Base-by-base conservation (phyloP, 2,888 invertebrate genomes). In the Therioaphis trifolii region DNA sequence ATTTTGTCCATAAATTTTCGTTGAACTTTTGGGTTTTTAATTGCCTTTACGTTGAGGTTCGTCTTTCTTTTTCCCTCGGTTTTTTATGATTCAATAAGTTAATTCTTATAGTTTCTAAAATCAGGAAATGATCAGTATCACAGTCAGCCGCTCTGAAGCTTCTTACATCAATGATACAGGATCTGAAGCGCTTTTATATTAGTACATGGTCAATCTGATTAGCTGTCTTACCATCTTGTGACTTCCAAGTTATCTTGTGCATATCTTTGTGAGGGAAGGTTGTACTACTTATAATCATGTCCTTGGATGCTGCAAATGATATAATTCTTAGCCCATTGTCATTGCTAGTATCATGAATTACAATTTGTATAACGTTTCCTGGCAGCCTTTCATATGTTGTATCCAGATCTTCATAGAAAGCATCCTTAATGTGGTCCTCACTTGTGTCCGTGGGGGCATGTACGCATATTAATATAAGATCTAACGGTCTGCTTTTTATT, bases 271-370 rank as follows among this genome's bases (percentile, higher is more conserved):
- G 35, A 0, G 15, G 15, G 2, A 27, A 46, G 18, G 46, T 46
- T 71, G 46, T 71, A 27, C 46, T 71, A 49, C 71, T 71, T 71
- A 71, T 71, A 24, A 71, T 27, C 43, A 24, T 24, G 2, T 71
- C 27, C 27, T 71, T 71, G n/a, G n/a, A 40, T 40, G 40, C 35
- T 40, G 40, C 40, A 3, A 66, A 66, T 40, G n/a, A 40, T 66
- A 66, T 40, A 3, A 12, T 11, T 40, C n/a, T 40, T 0, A 40
- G 40, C 35, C 7, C 35, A 35, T 35, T 35, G 35, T 15, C 49
- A 49, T 49, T 18, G 49, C 18, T 18, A 49, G 49, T 49, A 12
- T 49, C 18, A 15, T 49, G 35, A 35, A 35, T 7, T 4, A 66
- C 2, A 40, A 40, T 66, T 66, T 66, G 3, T 40, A 66, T 40